Base-by-base conservation (phyloP, 2,113 vertebrate species). In the Calidris pugnax region DNA sequence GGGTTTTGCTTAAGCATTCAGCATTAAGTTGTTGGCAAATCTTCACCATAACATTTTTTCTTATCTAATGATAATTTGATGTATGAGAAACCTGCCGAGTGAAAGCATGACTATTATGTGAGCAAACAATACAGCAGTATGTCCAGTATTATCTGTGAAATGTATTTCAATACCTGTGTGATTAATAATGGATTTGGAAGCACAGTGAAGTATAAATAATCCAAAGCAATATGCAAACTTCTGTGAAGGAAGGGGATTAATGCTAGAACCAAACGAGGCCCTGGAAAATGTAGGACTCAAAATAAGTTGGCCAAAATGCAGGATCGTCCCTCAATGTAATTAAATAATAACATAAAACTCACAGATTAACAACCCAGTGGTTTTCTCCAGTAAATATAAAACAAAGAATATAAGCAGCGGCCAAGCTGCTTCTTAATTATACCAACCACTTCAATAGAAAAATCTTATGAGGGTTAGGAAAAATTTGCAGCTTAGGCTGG, bases 61-160 rank as follows among this genome's bases (percentile, higher is more conserved):
- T 95, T 97, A 97, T 97, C 93, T 97, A 97, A 97, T 77, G 95
- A 94, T 97, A 96, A 96, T 96, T 95, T 97, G 96, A 96, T 97
- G 92, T 93, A 95, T 93, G 94, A 97, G 94, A 97, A 95, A 95
- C 94, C 94, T 95, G 95, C 48, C 21, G 39, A 95, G 87, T 95
- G 95, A 94, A 94, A 97, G 85, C 90, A 94, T 26, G 85, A 41
- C 86, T 95, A 69, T 94, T 91, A 94, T 91, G 68, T 60, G 79
- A 97, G 83, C 83, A 91, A 96, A 93, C 95, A 96, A 95, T 95
- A 89, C 89, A 91, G 85, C 95, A 95, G 91, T 96, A 96, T 95
- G 97, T 91, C 96, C 96, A 94, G 89, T 91, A 87, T 93, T 96
- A 97, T 97, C 94, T 95, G 94, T 80, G 89, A 97, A 97, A 96